Percentiles rank a stretch among this genome's conserved stretches.
Conservation (phyloP, 2,888 invertebrate genomes). For the Nomada lathburiana region DNA sequence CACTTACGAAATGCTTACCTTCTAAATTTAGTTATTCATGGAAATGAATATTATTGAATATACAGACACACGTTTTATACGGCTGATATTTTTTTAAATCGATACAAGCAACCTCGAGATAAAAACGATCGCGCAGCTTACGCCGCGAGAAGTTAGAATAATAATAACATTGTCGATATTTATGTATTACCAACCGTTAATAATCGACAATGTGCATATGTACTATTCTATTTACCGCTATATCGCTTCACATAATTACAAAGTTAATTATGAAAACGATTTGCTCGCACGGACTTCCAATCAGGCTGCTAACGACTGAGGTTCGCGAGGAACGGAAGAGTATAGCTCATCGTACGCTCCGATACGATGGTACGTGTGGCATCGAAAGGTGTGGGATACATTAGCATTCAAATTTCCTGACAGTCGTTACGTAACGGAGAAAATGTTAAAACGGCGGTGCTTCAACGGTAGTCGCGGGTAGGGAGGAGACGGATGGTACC, state of each 20-base stretch:
- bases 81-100: too few relatives aligned
- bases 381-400: slow-evolving; percentile 36
- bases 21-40: too few relatives aligned
- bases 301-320: slow-evolving; percentile 52
- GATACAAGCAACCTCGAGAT: too few relatives aligned
- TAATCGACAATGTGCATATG: slow-evolving; percentile 35
- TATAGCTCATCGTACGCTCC: slow-evolving; percentile 27
- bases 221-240: slow-evolving; percentile 44
- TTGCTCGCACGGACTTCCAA: slow-evolving; percentile 57
- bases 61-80: too few relatives aligned
- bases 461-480: slow-evolving; percentile 1
- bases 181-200: background rate
- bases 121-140: too few relatives aligned
- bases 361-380: slow-evolving; percentile 33
- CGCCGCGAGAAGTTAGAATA: too few relatives aligned
- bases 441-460: slow-evolving; percentile 46
- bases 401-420: slow-evolving; percentile 64
- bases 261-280: slow-evolving; percentile 61
- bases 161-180: too few relatives aligned
- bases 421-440: slow-evolving; percentile 49
- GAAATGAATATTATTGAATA: too few relatives aligned
- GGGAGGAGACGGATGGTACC: slow-evolving; percentile 21
- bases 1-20: too few relatives aligned
- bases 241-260: slow-evolving; percentile 66
- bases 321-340: slow-evolving; percentile 44